Conservation (phyloP, 2,797 vertebrate genomes). For the Xenopus petersii region DNA sequence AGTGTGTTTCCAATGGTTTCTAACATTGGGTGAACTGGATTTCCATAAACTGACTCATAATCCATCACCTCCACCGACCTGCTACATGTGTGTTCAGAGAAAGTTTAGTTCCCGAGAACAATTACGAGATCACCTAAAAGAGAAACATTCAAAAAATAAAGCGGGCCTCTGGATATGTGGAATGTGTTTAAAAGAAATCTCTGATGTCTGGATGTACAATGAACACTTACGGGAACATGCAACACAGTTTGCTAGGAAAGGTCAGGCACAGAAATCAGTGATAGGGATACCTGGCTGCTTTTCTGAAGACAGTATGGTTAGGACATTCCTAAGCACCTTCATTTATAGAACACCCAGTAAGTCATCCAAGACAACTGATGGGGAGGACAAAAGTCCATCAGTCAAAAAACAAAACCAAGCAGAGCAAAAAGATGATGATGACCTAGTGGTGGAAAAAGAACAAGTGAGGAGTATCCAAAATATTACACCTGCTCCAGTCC, state of each 20-base stretch:
- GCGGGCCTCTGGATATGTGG: conserved; percentile 94
- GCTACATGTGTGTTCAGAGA: conserved; percentile 97
- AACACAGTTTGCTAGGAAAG: conserved; percentile 87
- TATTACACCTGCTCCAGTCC: conserved; percentile 7
- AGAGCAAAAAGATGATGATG: conserved; percentile 59
- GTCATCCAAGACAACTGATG: conserved; percentile 60
- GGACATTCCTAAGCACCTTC: conserved; percentile 84
- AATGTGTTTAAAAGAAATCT: conserved; percentile 95
- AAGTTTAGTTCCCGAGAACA: conserved; percentile 94
- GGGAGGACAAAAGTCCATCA: conserved; percentile 47
- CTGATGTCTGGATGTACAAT: conserved; percentile 97
- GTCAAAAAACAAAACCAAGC: conserved; percentile 66
- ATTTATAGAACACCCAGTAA: conserved; percentile 76
- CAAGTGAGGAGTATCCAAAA: background rate
- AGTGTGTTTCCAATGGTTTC: conserved; percentile 95
- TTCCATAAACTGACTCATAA: conserved; percentile 95
- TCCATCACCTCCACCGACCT: conserved; percentile 91
- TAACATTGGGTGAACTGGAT: conserved; percentile 86
- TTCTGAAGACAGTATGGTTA: conserved; percentile 75
- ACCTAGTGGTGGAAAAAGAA: conserved; percentile 45
- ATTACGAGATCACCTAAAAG: conserved; percentile 87
- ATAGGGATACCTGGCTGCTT: conserved; percentile 78
- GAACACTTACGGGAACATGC: conserved; percentile 94
- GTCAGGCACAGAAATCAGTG: conserved; percentile 80
- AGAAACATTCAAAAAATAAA: conserved; percentile 90